A percentile compares a stretch with the other conserved stretches of the same genome.
Evolutionary conservation across 2,888 invertebrate genomes (phyloP).

Genomic region (Xanthia icteritia): DNA sequence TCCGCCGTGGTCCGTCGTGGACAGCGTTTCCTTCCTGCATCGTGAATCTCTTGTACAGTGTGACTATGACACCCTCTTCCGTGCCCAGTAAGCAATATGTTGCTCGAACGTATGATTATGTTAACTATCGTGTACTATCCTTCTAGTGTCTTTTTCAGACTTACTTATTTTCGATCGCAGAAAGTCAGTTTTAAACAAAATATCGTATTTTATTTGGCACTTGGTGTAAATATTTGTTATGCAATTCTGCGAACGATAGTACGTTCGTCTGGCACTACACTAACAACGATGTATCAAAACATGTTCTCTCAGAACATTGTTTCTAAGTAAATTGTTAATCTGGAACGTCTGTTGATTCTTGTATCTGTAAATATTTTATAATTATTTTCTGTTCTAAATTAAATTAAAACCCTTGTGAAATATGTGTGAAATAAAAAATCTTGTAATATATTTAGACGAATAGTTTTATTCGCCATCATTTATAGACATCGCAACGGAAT

Average conservation of each 20-base stretch:
- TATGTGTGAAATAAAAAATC: constrained; percentile 89
- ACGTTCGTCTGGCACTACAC: constrained; percentile 50
- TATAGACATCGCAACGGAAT: constrained; percentile 9
- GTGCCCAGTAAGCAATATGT: constrained; percentile 32
- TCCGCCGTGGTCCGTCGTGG: constrained; percentile 40
- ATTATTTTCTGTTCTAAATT: constrained; percentile 84
- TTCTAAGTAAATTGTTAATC: constrained; percentile 86
- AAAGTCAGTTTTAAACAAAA: constrained; percentile 49
- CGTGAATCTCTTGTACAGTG: constrained; percentile 69
- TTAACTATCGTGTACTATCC: constrained; percentile 34
- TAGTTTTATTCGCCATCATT: constrained; percentile 65
- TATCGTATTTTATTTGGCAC: constrained; percentile 54
- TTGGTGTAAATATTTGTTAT: constrained; percentile 63
- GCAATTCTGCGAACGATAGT: constrained; percentile 51
- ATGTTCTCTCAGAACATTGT: constrained; percentile 69
- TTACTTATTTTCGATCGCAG: constrained; percentile 57
- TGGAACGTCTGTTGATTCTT: constrained; percentile 86
- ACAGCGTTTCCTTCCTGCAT: constrained; percentile 65
- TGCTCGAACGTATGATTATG: constrained; percentile 48
- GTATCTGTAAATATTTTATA: constrained; percentile 87
- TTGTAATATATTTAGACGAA: constrained; percentile 85
- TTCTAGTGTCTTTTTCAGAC: constrained; percentile 47
- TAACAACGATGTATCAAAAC: constrained; percentile 55
- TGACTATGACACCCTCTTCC: constrained; percentile 17
- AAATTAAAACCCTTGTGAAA: constrained; percentile 86